Evolutionary conservation across 1,140 invertebrate genomes (phyloP), one percentile per base, ranked within the genome.

Genomic region (Polypedilum pembai): DNA sequence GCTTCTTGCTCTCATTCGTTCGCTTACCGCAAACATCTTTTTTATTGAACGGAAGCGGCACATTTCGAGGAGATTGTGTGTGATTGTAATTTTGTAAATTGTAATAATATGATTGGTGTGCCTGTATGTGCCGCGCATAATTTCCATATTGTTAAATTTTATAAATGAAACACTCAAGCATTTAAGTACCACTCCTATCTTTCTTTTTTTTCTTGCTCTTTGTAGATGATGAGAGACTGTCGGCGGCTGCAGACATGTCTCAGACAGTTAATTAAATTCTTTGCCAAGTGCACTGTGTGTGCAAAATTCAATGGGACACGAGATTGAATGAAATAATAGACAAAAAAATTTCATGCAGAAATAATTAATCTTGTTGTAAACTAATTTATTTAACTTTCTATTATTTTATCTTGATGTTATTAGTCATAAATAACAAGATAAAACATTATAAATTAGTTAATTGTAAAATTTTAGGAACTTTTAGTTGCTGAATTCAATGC

Each of bases 251-350:
- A 69, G 65, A 69, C 65, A 21, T 69, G 65, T 21, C 17, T 21
- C 65, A 69, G 65, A 69, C 65, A 69, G 65, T 69, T 69, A 69
- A 69, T 69, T 69, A 69, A 69, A 69, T 69, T 69, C 18, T 33
- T 33, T 5, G 24, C 24, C 24, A 33, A 33, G 5, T 33, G 24
- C 5, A 3, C 24, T 33, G 1, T 33, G 24, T 33, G 24, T 33
- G 24, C 24, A 5, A 33, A 33, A 33, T 33, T 33, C 24, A 33
- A 33, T 33, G 24, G 24, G 24, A 33, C 24, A 33, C 24, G 5
- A 33, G 24, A 33, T 33, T 33, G 24, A 33, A 33, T 3, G 24
- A 33, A 33, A 33, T 33, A 33, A 3, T 33, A 5, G 24, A 33
- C 1, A 33, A 33, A 33, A 33, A 33, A 33, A 33, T 33, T 3